Evolutionary conservation across 2,888 invertebrate species (phyloP), one percentile per base, ranked within the genome.

Genomic region (Lasioglossum malachurum): DNA sequence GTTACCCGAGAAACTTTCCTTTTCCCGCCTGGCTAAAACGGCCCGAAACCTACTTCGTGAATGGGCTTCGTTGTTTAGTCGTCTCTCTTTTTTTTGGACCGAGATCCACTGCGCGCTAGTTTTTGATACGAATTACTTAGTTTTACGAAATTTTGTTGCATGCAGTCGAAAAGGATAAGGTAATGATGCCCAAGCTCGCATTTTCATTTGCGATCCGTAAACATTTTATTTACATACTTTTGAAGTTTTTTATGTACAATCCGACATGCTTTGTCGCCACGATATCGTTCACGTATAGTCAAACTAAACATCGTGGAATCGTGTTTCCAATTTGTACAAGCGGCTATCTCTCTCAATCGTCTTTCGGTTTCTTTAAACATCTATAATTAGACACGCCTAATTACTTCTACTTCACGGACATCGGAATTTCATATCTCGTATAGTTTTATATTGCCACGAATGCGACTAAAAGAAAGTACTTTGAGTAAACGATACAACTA

Each of bases 201-300:
- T 53, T 53, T 23, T 27, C 41, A 5, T 60, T 78, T 72, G 53
- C 75, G 78, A 69, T 83, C 19, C 16, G 38, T 86, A 89, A 89
- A 89, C 88, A 38, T 87, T 89, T 88, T 90, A 90, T 88, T 90
- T 86, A 90, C 85, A 90, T 71, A 74, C 35, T 23, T 86, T 77
- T 74, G 44, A 82, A 83, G 75, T 41, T 75, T 41, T 75, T 27
- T 84, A 87, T 89, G 46, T 89, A 87, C 81, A 86, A 44, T 64
- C 14, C 46, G 35, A 31, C 14, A 23, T 38, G 71, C 67, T 64
- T 53, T 77, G 53, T 67, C 10, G 60, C 75, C 80, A 60, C 67
- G 57, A 81, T 72, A 75, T 80, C n/a, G 75, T 85, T 53, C 79
- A 35, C 19, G 12, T 71, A 49, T 72, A 69, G 74, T 83, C 64